A percentile compares a stretch with the other conserved stretches of the same genome.
Conservation (phyloP, 2,113 vertebrate species). For the Myiagra hebetior region DNA sequence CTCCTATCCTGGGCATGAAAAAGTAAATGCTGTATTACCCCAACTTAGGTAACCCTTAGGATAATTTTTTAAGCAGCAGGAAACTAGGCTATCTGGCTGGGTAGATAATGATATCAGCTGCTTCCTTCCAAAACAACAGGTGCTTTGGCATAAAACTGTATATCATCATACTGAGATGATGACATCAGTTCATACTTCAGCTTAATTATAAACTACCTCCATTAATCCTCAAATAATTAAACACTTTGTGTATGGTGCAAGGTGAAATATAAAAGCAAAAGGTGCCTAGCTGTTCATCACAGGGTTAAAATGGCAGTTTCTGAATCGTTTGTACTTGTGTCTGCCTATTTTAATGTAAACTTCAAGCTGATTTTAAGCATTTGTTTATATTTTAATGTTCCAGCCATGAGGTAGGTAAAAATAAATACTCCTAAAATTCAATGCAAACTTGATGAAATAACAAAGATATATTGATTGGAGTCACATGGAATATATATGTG, state of each 20-base stretch:
- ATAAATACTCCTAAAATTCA: background rate
- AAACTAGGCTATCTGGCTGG: conserved; percentile 92
- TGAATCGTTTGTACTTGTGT: background rate
- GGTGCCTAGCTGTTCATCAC: conserved; percentile 55
- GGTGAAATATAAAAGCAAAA: conserved; percentile 80
- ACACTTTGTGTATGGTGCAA: conserved; percentile 78
- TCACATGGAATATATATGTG: background rate
- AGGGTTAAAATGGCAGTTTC: conserved; percentile 50
- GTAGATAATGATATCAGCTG: conserved; percentile 99
- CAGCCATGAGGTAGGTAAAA: background rate
- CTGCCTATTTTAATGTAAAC: conserved; percentile 21
- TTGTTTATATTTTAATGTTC: background rate
- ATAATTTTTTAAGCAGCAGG: conserved; percentile 98
- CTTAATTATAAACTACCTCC: conserved; percentile 97
- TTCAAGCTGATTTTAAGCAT: background rate
- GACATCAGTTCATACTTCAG: conserved; percentile 97
- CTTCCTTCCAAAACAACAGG: conserved; percentile 99
- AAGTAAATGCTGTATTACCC: conserved; percentile 77
- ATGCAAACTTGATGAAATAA: background rate
- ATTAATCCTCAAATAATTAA: conserved; percentile 88
- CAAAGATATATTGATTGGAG: background rate
- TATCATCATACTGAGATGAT: conserved; percentile 97
- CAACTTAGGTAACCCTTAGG: conserved; percentile 86
- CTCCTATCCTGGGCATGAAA: conserved; percentile 69
- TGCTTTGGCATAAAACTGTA: conserved; percentile 97